Percentiles rank a stretch among this genome's conserved stretches.
phyloP scores from a whole-genome alignment of 2,797 vertebrate genomes.

The Synanceia verrucosa region DNA sequence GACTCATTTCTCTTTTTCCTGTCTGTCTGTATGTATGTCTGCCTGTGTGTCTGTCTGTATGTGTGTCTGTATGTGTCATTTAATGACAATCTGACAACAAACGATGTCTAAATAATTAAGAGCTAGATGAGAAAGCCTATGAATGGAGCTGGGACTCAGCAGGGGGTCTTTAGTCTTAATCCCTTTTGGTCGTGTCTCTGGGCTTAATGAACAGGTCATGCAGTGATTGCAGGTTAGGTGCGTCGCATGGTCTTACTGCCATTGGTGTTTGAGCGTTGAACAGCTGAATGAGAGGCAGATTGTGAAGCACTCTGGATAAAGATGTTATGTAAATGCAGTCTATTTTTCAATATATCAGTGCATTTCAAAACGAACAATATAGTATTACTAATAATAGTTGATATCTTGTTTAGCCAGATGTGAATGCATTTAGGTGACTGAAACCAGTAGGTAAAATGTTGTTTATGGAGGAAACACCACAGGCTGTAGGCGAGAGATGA shows the following conservation, averaged over 20 bases:
- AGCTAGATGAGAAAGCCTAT: background rate
- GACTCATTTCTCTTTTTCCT: background rate
- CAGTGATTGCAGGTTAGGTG: background rate
- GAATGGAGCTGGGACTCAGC: background rate
- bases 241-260: no score
- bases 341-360: background rate
- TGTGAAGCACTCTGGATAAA: background rate
- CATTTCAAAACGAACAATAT: background rate
- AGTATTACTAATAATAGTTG: background rate
- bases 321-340: background rate
- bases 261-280: no score
- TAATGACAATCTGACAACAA: no score
- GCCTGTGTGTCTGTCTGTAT: background rate
- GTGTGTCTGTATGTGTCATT: background rate
- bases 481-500: no score
- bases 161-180: background rate
- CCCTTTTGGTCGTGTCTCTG: background rate
- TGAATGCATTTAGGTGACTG: no score
- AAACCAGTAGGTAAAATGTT: no score
- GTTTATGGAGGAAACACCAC: no score
- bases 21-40: constrained; percentile 8
- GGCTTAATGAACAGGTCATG: background rate
- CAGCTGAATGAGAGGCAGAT: background rate
- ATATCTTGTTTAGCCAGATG: no score
- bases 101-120: background rate